Evolutionary conservation across 2,797 vertebrate genomes (phyloP).

Genomic region (Etheostoma nigrum): DNA sequence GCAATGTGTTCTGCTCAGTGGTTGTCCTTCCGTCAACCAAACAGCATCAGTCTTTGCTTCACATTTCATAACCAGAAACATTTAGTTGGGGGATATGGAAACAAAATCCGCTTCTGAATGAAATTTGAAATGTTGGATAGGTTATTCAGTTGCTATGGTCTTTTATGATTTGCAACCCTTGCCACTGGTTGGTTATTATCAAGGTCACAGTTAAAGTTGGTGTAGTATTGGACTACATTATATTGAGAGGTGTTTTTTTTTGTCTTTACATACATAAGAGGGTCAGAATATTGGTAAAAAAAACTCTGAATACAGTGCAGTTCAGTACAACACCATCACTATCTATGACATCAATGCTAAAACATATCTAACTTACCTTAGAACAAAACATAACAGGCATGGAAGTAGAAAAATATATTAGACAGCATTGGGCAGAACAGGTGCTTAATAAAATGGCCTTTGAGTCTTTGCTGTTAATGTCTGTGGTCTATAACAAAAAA

Average conservation of each 20-base stretch:
- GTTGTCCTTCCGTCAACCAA: neutral
- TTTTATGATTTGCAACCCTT: neutral
- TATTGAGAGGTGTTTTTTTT: neutral
- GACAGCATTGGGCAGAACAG: neutral
- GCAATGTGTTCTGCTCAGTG: neutral
- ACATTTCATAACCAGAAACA: neutral
- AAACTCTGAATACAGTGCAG: no score
- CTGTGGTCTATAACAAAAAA: no score
- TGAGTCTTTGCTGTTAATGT: neutral
- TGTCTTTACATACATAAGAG: neutral
- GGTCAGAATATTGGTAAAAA: no score
- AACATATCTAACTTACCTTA: neutral
- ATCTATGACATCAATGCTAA: neutral
- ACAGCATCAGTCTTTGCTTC: neutral
- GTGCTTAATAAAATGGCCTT: no score
- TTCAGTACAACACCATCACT: neutral
- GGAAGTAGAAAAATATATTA: neutral
- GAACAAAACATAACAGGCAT: neutral
- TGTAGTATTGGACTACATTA: neutral
- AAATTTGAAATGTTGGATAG: neutral
- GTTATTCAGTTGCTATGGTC: neutral
- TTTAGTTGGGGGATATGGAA: neutral
- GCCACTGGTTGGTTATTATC: neutral
- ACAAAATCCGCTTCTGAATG: neutral
- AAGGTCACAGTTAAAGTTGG: neutral